Base-by-base conservation (phyloP, 2,888 invertebrate species). In the Craniophora ligustri region DNA sequence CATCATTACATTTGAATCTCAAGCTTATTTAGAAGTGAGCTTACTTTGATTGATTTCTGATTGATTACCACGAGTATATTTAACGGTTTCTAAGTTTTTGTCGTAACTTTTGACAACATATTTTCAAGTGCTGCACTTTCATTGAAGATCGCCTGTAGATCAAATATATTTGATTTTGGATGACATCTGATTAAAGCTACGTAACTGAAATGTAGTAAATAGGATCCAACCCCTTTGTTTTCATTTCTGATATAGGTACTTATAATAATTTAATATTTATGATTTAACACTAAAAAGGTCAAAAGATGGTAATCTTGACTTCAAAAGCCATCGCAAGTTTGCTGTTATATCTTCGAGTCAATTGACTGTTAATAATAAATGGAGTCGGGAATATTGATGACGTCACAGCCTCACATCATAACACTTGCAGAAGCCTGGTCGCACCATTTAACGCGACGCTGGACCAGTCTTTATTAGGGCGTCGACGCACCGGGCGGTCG, bases 341-440 rank as follows among this genome's bases (percentile, higher is more conserved):
- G 8, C 23, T 23, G 10, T 10, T 10, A 10, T 1, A 26, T 4
- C n/a, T n/a, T 26, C 3, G 8, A 34, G 2, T 26, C 32, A 47
- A 48, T 21, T 30, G 8, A 21, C 15, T n/a, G n/a, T 26, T 16
- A 54, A 3, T 16, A 23, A 36, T 30, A 30, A 18, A 30, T 10
- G 21, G 14, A 11, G 26, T 51, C 21, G 11, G 45, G 50, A 48
- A 44, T 36, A 65, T 35, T 10, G 46, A 59, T 84, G 82, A 84
- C 79, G 82, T 82, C 84, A 84, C 53, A 57, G 54, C 38, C 26
- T 35, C 69, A 72, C 69, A 72, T 76, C 72, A 76, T 74, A 78
- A 71, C 67, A 73, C 72, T 76, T 70, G 74, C 69, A 75, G 67
- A n/a, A n/a, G n/a, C n/a, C 72, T 80, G 84, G 83, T 84, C 68